phyloP scores from a whole-genome alignment of 2,888 invertebrate genomes.

The Epirrhoe alternata region DNA sequence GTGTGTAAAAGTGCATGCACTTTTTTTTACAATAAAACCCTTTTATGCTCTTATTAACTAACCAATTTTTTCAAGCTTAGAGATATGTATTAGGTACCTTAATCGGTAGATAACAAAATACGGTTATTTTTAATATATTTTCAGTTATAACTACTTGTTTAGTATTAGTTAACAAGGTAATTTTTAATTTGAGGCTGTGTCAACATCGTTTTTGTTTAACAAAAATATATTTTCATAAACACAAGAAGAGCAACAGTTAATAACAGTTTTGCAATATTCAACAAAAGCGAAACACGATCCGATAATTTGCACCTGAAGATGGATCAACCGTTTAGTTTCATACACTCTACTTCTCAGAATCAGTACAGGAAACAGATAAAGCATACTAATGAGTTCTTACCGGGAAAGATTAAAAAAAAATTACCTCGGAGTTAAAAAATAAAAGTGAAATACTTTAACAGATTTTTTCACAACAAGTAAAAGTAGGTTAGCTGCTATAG shows the following conservation, averaged over 20 bases:
- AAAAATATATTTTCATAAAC: constrained; percentile 4
- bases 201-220: neutral
- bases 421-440: constrained; percentile 35
- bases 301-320: constrained; percentile 32
- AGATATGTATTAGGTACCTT: too few relatives aligned
- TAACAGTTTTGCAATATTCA: constrained; percentile 19
- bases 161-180: too few relatives aligned
- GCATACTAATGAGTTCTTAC: constrained; percentile 57
- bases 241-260: neutral
- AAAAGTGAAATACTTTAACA: neutral
- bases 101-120: too few relatives aligned
- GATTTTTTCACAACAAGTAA: neutral
- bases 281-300: constrained; percentile 23
- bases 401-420: constrained; percentile 54
- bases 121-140: too few relatives aligned
- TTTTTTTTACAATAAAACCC: too few relatives aligned
- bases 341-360: constrained; percentile 55
- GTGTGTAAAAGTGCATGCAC: too few relatives aligned
- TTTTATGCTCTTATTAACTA: too few relatives aligned
- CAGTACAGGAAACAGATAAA: constrained; percentile 54
- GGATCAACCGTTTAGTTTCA: constrained; percentile 50
- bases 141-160: too few relatives aligned
- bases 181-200: too few relatives aligned
- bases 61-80: too few relatives aligned
- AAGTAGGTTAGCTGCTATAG: neutral